A percentile compares a stretch with the other conserved stretches of the same genome.
Conservation (phyloP, 1,140 invertebrate species). For the Branchinecta lynchi region DNA sequence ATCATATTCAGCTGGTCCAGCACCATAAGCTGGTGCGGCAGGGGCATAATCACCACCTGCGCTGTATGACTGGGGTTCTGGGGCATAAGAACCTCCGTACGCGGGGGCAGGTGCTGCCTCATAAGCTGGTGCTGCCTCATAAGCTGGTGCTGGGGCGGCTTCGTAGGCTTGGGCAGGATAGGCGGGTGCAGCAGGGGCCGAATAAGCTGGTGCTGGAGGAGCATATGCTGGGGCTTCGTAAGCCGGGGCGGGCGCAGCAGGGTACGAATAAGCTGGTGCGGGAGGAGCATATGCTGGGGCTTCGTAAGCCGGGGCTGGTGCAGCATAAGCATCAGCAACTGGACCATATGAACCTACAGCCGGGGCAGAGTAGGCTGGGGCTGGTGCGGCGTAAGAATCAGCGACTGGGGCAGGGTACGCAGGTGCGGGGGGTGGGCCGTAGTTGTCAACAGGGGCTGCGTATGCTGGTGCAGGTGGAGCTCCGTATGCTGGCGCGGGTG, state of each 20-base stretch:
- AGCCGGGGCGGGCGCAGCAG: background rate
- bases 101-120: slow-evolving; percentile 2
- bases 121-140: background rate
- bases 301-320: background rate
- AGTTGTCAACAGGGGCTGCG: background rate
- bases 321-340: background rate
- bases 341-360: slow-evolving; percentile 12
- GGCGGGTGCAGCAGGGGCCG: background rate
- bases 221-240: background rate
- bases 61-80: slow-evolving; percentile 13
- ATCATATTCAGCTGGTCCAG: background rate
- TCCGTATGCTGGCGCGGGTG: slow-evolving; percentile 24
- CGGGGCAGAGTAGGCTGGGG: slow-evolving; percentile 17
- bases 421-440: slow-evolving; percentile 21
- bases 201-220: background rate
- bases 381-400: slow-evolving; percentile 19
- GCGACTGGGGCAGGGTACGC: slow-evolving; percentile 17
- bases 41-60: slow-evolving; percentile 13
- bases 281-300: background rate
- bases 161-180: background rate
- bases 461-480: slow-evolving; percentile 26
- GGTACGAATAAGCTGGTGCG: background rate
- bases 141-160: background rate
- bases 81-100: background rate
- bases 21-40: slow-evolving; percentile 17